Evolutionary conservation across 2,888 invertebrate species (phyloP), one percentile per base, ranked within the genome.

Genomic region (Eupithecia exiguata): DNA sequence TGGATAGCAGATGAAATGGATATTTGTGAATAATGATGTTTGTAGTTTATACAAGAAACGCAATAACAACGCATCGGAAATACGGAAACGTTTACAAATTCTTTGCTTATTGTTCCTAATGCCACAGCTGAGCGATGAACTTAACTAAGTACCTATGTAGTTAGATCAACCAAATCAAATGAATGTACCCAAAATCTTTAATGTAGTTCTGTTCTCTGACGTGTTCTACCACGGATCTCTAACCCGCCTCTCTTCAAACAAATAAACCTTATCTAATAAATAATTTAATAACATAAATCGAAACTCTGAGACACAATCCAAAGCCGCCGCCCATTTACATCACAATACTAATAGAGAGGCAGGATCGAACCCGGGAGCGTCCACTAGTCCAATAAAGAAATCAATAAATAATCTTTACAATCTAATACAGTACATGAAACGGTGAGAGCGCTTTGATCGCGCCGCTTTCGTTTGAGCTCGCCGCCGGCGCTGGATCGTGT

Each of bases 401-500:
- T 80, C 80, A 79, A 80, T 80, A 80, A 80, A 80, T 80, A 79
- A 79, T 79, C 79, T 75, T 70, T 74, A 79, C 79, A 76, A 80
- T 80, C 80, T 78, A 75, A 75, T 77, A 71, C 72, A 74, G 78
- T 72, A 77, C 74, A 74, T 78, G 76, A 80, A 77, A 77, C 77
- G 79, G 70, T 74, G 70, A 72, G 70, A 72, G 68, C 72, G 75
- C 78, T 80, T 80, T 80, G 79, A 80, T 80, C 79, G 77, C 70
- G 77, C 77, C 79, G 79, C 77, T 65, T 76, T 70, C 77, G 87
- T 92, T 91, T 92, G 90, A 92, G 89, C 86, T 86, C 80, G 82
- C 85, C 85, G 86, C 82, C 25, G 63, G 35, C 79, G 84, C 90
- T 90, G 91, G 86, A 88, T 90, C 86, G 83, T 88, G 91, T 91